Conservation (phyloP, 2,888 invertebrate genomes). For the Leucophenga montana region DNA sequence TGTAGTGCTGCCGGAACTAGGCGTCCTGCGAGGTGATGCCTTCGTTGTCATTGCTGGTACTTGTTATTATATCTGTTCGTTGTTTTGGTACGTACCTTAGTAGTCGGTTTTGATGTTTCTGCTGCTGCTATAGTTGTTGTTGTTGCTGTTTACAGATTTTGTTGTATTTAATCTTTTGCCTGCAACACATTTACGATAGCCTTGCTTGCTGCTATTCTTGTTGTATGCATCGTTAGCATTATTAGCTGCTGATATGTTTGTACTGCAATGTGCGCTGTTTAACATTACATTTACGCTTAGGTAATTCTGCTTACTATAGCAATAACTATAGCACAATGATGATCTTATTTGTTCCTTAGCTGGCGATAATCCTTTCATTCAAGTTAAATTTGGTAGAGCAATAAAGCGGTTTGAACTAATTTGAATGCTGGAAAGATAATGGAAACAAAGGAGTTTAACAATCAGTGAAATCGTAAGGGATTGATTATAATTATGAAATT, state of each 20-base stretch:
- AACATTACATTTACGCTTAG: constrained; percentile 7
- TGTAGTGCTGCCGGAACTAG: constrained; percentile 35
- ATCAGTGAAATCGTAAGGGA: too few relatives aligned
- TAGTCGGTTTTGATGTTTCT: constrained; percentile 11
- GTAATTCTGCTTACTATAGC: too few relatives aligned
- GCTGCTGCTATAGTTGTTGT: constrained; percentile 8
- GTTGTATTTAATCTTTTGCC: not conserved
- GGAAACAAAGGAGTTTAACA: too few relatives aligned
- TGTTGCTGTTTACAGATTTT: not conserved
- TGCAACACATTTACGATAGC: constrained; percentile 2
- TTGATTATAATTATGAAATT: too few relatives aligned
- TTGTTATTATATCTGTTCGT: constrained; percentile 3
- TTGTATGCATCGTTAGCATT: constrained; percentile 30
- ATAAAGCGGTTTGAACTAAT: too few relatives aligned
- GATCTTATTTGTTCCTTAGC: too few relatives aligned
- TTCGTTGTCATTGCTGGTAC: not conserved
- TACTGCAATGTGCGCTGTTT: constrained; percentile 26
- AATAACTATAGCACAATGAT: too few relatives aligned
- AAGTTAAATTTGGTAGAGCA: too few relatives aligned
- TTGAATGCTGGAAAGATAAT: too few relatives aligned
- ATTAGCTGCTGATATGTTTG: constrained; percentile 61
- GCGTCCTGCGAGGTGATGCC: constrained; percentile 23
- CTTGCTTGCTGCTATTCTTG: constrained; percentile 38
- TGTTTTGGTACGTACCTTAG: constrained; percentile 23
- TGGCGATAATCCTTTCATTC: too few relatives aligned